Conservation (phyloP, 2,113 vertebrate genomes). For the Antigone vipio region DNA sequence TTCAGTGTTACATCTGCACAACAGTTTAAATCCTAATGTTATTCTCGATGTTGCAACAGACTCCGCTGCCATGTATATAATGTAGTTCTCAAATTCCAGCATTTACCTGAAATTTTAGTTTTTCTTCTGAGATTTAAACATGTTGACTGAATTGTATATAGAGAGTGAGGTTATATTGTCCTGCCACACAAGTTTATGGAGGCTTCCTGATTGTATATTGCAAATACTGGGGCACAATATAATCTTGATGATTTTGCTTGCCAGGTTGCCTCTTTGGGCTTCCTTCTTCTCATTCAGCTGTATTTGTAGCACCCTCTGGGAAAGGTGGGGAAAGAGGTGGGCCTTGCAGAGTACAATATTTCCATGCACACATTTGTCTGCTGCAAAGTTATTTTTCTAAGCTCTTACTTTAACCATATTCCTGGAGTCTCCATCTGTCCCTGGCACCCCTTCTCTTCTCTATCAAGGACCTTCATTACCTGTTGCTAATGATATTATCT, state of each 20-base stretch:
- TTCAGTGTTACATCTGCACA: background rate
- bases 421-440: background rate
- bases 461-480: background rate
- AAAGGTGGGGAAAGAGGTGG: accelerated
- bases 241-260: background rate
- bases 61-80: background rate
- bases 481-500: background rate
- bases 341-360: background rate
- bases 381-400: background rate
- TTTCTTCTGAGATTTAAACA: background rate
- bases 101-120: background rate
- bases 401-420: background rate
- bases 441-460: background rate
- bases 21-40: background rate
- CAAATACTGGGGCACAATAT: background rate
- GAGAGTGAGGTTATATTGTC: background rate
- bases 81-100: background rate
- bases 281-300: background rate
- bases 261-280: background rate
- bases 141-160: background rate
- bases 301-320: background rate
- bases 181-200: background rate
- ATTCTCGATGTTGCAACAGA: background rate
- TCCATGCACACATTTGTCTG: background rate
- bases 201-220: background rate